These are phyloP conservation scores for Chloroceryle aenea DNA, from an alignment of 2,113 vertebrate species.

Conservation along the genomic window DNA sequence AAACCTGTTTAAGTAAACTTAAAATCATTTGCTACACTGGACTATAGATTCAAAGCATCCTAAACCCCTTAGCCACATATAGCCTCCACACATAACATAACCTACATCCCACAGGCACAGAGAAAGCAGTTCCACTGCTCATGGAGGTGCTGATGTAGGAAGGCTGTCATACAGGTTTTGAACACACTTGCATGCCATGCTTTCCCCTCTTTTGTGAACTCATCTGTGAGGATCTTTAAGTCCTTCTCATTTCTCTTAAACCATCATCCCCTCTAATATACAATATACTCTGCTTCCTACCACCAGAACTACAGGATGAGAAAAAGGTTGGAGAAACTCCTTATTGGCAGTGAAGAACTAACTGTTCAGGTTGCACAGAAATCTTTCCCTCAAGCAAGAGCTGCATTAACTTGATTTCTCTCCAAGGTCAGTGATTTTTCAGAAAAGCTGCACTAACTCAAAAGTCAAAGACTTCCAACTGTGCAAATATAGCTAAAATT, in stretches of 20 bases:
- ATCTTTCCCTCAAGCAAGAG: background rate
- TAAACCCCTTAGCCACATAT: background rate
- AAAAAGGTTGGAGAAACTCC: background rate
- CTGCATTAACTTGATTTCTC: background rate
- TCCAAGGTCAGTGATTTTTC: background rate
- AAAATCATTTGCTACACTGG: background rate
- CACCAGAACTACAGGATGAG: background rate
- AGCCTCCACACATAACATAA: background rate
- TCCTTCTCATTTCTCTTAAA: background rate
- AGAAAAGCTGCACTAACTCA: background rate
- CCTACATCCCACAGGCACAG: background rate
- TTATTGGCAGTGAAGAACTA: background rate
- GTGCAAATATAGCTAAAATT: background rate
- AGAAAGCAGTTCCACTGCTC: background rate
- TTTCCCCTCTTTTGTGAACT: background rate
- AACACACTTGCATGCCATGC: accelerated
- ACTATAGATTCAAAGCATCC: background rate
- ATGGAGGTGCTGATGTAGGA: accelerated
- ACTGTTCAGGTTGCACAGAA: background rate
- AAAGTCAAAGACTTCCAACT: background rate
- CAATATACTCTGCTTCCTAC: background rate
- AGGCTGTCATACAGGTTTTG: background rate
- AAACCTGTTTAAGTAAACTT: background rate
- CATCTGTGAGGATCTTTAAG: background rate
- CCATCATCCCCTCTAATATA: background rate